Evolutionary conservation across 2,113 vertebrate species (phyloP).

Genomic region (Bettongia penicillata): DNA sequence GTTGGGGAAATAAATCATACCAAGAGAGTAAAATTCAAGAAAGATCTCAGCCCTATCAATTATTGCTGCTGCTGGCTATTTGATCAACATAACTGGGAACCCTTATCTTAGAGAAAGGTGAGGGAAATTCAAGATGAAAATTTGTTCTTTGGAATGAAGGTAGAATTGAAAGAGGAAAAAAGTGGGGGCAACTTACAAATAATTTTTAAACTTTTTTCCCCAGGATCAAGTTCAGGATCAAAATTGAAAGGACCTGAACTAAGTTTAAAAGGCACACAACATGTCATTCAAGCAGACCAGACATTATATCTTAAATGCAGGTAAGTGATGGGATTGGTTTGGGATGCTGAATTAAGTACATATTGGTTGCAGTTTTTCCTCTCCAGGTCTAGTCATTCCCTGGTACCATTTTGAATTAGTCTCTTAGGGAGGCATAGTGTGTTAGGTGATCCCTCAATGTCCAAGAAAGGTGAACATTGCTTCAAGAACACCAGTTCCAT

Average conservation of each 20-base stretch:
- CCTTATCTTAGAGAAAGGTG: neutral
- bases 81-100: neutral
- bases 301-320: slow-evolving; percentile 93
- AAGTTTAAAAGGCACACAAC: slow-evolving; percentile 87
- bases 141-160: slow-evolving; percentile 6
- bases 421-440: neutral
- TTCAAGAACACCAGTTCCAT: neutral
- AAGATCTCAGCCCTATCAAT: neutral
- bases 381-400: neutral
- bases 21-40: neutral
- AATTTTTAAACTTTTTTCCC: slow-evolving; percentile 77
- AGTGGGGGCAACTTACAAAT: slow-evolving; percentile 52
- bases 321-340: slow-evolving; percentile 82
- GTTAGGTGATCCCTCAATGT: neutral
- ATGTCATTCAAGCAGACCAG: slow-evolving; percentile 90
- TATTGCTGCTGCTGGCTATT: neutral
- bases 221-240: slow-evolving; percentile 86
- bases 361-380: neutral
- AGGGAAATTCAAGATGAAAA: slow-evolving; percentile 43
- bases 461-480: neutral
- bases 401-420: neutral
- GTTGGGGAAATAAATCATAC: neutral
- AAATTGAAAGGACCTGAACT: slow-evolving; percentile 89
- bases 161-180: slow-evolving; percentile 6
- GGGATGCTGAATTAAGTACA: neutral